These are phyloP conservation scores for Halichoerus grypus DNA, from an alignment of 2,113 vertebrate genomes.

Conservation along the genomic window DNA sequence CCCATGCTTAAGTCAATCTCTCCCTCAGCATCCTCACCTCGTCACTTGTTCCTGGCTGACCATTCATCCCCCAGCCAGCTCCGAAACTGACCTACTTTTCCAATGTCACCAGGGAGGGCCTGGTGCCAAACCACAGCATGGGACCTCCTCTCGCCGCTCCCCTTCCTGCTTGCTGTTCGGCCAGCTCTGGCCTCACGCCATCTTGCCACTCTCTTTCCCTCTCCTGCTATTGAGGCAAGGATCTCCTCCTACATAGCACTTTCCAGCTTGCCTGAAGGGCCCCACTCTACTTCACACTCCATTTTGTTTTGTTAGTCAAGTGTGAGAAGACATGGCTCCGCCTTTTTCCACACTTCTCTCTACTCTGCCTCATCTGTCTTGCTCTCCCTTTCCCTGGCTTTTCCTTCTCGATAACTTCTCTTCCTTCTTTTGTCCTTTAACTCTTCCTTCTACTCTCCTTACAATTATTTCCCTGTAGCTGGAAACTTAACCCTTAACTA, in stretches of 20 bases:
- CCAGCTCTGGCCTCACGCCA: background rate
- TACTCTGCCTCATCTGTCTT: background rate
- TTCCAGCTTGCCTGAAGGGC: constrained; percentile 17
- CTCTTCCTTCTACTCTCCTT: background rate
- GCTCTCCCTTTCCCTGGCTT: background rate
- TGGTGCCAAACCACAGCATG: constrained; percentile 49
- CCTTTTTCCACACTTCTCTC: fast-evolving
- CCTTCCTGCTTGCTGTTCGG: constrained; percentile 48
- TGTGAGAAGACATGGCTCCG: background rate
- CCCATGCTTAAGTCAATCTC: background rate
- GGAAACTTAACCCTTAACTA: background rate
- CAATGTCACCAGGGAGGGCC: constrained; percentile 57
- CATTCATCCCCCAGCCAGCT: constrained; percentile 45
- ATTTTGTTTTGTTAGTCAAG: background rate
- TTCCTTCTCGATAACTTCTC: background rate
- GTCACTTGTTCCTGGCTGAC: constrained; percentile 16
- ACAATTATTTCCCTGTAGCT: background rate
- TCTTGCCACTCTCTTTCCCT: background rate
- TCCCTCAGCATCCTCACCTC: background rate
- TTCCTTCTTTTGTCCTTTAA: background rate
- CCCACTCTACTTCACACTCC: background rate
- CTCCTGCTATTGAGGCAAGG: background rate
- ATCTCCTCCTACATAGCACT: background rate
- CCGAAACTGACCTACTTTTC: constrained; percentile 77
- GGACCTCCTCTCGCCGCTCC: background rate